phyloP scores from a whole-genome alignment of 2,888 invertebrate genomes.

The Flexamia atlantica region DNA sequence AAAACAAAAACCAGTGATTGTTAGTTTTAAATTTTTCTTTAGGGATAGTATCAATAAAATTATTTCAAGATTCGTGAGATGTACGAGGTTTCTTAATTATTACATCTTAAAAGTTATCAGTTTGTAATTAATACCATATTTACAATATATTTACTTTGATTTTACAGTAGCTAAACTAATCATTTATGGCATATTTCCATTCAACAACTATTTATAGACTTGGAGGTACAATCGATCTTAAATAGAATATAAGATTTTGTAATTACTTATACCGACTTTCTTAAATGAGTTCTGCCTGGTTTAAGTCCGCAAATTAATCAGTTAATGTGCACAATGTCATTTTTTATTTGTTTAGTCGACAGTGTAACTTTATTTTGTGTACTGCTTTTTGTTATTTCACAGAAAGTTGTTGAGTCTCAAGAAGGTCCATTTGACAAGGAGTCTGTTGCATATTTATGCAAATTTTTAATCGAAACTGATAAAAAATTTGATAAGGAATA shows the following conservation, averaged over 20 bases:
- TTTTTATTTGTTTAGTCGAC: neutral
- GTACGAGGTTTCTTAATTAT: too few relatives aligned
- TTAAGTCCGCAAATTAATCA: neutral
- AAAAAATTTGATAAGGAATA: neutral
- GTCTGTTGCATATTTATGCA: constrained; percentile 1
- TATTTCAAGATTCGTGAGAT: too few relatives aligned
- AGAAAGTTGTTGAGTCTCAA: neutral
- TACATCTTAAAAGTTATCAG: too few relatives aligned
- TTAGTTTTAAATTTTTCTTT: too few relatives aligned
- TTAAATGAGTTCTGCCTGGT: neutral
- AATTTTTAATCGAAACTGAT: constrained; percentile 31
- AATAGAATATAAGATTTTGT: neutral
- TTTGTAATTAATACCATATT: too few relatives aligned
- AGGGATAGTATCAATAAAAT: too few relatives aligned
- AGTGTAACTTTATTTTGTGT: neutral
- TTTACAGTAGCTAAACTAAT: too few relatives aligned
- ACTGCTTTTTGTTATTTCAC: neutral
- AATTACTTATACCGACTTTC: neutral
- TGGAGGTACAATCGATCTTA: neutral
- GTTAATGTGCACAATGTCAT: neutral
- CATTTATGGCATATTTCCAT: too few relatives aligned
- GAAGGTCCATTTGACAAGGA: neutral
- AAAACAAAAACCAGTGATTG: too few relatives aligned
- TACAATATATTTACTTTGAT: too few relatives aligned
- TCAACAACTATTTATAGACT: too few relatives aligned